Base-by-base conservation (phyloP, 2,888 invertebrate genomes). In the Heliconius cydno region DNA sequence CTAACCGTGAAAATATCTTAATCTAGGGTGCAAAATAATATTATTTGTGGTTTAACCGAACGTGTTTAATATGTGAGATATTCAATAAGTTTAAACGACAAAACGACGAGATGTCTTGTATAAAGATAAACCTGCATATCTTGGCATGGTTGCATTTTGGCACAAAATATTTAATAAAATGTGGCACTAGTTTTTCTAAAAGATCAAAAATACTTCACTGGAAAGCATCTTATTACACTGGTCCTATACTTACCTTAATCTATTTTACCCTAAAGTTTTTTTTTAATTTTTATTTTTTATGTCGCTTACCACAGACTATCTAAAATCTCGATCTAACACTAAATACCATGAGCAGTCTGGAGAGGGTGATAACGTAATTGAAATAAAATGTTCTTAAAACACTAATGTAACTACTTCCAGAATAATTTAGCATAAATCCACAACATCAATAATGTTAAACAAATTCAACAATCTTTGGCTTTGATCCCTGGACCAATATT, bases 401-500 rank as follows among this genome's bases (percentile, higher is more conserved):
- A 89, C 91, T 92, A 92, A 89, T 91, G 91, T 91, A 91, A 90
- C 92, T 92, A 94, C 89, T 91, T 90, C 91, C 93, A 92, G 91
- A 94, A 93, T 93, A 94, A 93, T 94, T 94, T 93, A 92, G 92
- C 91, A 92, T 93, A 93, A 92, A 92, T 92, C 93, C 93, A 93
- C 94, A 94, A 94, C 94, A 94, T 93, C 89, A 92, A 92, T 92
- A 94, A 92, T 92, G 94, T 94, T 90, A 94, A 95, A 94, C 92
- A 95, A 94, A 94, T 91, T 96, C 96, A 97, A 97, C 96, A 96
- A 97, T 96, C 97, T 97, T 97, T 97, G 97, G 97, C 96, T 96
- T 97, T 97, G 97, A 96, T 97, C 97, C 97, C 97, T 96, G 96
- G 96, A 97, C 96, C 97, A 96, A 96, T 96, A 96, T 91, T 90